These are phyloP conservation scores for Epiperipatus broadwayi DNA, from an alignment of 2,888 invertebrate species.

Conservation along the genomic window DNA sequence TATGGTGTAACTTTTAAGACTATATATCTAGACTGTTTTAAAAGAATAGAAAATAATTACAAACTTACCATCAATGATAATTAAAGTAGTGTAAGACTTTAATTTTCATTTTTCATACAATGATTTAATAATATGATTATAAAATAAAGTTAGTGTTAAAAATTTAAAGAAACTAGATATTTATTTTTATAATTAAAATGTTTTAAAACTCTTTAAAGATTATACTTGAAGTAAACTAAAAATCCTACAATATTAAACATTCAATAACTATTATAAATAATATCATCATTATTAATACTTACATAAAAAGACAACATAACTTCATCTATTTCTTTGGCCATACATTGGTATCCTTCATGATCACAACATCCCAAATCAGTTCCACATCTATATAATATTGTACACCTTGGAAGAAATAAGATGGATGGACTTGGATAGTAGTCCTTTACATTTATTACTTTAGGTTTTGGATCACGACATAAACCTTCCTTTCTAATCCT, in stretches of 20 bases:
- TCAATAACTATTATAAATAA: slow-evolving; percentile 12
- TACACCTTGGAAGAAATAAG: slow-evolving; percentile 62
- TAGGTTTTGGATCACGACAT: slow-evolving; percentile 49
- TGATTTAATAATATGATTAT: too few species aligned
- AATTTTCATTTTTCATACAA: too few species aligned
- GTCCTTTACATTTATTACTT: slow-evolving; percentile 48
- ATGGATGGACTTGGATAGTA: slow-evolving; percentile 49
- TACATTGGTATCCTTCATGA: slow-evolving; percentile 49
- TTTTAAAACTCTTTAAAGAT: too few species aligned
- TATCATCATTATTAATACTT: slow-evolving; percentile 36
- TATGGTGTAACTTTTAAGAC: too few species aligned
- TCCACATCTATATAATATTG: slow-evolving; percentile 62
- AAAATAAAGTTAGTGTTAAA: too few species aligned
- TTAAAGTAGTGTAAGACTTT: too few species aligned
- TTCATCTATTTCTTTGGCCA: slow-evolving; percentile 47
- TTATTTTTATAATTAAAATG: too few species aligned
- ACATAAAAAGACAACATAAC: slow-evolving; percentile 61
- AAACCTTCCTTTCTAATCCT: slow-evolving; percentile 35
- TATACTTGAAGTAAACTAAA: too few species aligned
- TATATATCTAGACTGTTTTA: too few species aligned
- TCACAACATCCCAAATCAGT: slow-evolving; percentile 72
- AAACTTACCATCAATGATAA: too few species aligned
- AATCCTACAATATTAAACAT: slow-evolving; percentile 15
- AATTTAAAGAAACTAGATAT: too few species aligned
- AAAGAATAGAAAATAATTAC: too few species aligned